Conservation (phyloP, 2,113 vertebrate genomes). For the Odobenus rosmarus region DNA sequence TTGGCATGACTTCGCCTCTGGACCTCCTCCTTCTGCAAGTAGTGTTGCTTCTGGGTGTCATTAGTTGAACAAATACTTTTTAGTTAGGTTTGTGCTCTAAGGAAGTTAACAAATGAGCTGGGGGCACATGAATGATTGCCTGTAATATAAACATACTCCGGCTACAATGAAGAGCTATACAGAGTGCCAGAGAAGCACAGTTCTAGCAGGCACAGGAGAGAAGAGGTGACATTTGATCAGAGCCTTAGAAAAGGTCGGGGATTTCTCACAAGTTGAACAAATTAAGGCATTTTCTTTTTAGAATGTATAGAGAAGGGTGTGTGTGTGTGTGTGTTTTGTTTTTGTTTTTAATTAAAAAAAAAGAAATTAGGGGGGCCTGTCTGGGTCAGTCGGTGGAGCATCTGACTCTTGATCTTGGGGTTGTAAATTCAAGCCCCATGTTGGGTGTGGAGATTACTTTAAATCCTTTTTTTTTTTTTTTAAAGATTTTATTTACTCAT, state of each 20-base stretch:
- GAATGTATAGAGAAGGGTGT: not conserved
- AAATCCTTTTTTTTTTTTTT: not conserved
- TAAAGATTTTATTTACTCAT: no score
- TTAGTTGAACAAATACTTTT: not conserved
- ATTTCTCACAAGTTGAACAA: constrained; percentile 3
- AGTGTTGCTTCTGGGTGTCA: not conserved
- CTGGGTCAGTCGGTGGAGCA: not conserved
- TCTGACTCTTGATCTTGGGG: not conserved
- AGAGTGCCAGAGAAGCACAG: not conserved
- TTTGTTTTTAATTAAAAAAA: not conserved
- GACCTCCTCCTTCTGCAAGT: not conserved
- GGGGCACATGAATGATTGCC: not conserved
- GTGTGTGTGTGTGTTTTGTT: no score
- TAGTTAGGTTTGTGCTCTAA: not conserved
- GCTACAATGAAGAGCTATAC: not conserved
- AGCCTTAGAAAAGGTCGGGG: not conserved
- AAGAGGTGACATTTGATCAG: not conserved
- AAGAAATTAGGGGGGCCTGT: not conserved
- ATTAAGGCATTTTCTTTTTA: not conserved
- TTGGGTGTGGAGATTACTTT: not conserved
- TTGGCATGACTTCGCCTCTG: not conserved
- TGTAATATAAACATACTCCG: not conserved
- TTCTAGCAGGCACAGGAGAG: not conserved
- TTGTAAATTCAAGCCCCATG: not conserved
- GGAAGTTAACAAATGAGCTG: not conserved